A percentile compares a stretch with the other conserved stretches of the same genome.
These are phyloP conservation scores for Meloidogyne chitwoodi DNA, from an alignment of 1,140 invertebrate species.

Conservation along the genomic window DNA sequence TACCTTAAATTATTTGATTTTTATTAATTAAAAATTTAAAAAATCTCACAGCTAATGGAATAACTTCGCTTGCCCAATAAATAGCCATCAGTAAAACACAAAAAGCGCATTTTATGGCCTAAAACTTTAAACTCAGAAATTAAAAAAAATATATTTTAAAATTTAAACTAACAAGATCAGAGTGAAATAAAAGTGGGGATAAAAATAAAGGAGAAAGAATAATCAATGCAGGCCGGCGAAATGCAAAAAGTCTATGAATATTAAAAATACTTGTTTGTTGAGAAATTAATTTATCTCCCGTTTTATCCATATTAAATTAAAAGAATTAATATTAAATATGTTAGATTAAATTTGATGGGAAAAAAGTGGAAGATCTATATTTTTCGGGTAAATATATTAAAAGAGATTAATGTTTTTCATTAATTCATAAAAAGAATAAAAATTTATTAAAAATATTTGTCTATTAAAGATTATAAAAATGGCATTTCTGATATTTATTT, in stretches of 20 bases:
- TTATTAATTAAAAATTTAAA: background rate
- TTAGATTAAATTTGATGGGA: too few species aligned
- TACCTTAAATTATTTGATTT: background rate
- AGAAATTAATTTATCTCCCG: background rate
- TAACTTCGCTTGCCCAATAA: constrained; percentile 63
- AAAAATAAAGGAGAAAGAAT: background rate
- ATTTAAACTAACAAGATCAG: background rate
- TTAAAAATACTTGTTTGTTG: background rate
- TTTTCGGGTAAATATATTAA: too few species aligned
- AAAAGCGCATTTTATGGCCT: constrained; percentile 56
- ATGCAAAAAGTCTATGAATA: background rate
- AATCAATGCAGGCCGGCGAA: background rate
- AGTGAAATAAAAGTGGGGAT: background rate
- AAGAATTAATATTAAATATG: too few species aligned
- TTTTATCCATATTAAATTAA: background rate
- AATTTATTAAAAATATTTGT: too few species aligned
- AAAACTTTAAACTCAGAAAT: background rate
- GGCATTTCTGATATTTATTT: too few species aligned
- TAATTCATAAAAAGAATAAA: too few species aligned
- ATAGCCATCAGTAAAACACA: constrained; percentile 59
- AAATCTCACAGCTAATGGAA: constrained; percentile 61
- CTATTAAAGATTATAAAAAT: too few species aligned
- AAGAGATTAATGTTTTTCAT: too few species aligned
- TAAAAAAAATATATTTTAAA: background rate
- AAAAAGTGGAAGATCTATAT: too few species aligned